Evolutionary conservation across 2,888 invertebrate genomes (phyloP).

Genomic region (Mythimna lalbum): DNA sequence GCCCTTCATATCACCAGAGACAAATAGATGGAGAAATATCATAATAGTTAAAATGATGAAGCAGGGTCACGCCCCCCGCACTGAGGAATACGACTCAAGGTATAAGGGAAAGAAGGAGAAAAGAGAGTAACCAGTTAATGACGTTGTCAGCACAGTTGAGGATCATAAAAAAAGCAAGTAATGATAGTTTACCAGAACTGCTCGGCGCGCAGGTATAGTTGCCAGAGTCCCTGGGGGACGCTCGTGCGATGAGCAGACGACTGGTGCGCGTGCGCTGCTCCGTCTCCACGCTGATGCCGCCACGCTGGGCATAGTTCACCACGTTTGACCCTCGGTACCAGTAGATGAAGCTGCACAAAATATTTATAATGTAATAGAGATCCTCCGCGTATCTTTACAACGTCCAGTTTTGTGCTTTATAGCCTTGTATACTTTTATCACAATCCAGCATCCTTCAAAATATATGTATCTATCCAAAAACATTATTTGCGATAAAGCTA

Average conservation of each 20-base stretch:
- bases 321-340: constrained; percentile 96
- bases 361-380: too few species aligned
- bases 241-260: constrained; percentile 96
- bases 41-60: too few species aligned
- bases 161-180: background rate
- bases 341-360: constrained; percentile 91
- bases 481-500: background rate
- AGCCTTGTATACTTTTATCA: too few species aligned
- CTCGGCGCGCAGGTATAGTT: constrained; percentile 97
- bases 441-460: background rate
- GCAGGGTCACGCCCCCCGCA: too few species aligned
- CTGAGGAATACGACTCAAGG: too few species aligned
- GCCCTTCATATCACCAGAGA: too few species aligned
- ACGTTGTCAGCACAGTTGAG: too few species aligned
- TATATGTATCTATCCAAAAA: constrained; percentile 3
- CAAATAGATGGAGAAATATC: too few species aligned
- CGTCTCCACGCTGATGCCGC: constrained; percentile 96
- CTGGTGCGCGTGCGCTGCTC: constrained; percentile 96
- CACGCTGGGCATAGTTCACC: constrained; percentile 96
- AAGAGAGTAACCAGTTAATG: too few species aligned
- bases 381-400: too few species aligned
- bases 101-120: too few species aligned
- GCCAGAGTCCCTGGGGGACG: constrained; percentile 95
- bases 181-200: constrained; percentile 91
- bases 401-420: too few species aligned